Conservation (phyloP, 1,140 invertebrate genomes). For the Megathymus violae region DNA sequence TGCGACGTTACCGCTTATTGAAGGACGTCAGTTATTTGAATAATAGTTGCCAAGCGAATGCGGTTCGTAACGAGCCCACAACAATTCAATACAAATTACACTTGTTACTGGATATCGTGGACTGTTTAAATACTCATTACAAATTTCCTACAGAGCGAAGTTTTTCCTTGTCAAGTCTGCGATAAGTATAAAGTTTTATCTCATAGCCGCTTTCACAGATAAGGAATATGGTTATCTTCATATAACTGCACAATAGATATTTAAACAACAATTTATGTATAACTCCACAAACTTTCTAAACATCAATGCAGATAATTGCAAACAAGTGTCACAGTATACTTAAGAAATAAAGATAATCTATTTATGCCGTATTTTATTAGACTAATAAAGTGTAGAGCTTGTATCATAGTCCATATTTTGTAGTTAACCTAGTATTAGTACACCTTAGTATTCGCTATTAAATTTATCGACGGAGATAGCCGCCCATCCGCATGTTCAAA, state of each 20-base stretch:
- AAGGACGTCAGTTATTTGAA: too few species aligned
- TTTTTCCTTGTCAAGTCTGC: too few species aligned
- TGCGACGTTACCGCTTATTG: too few species aligned
- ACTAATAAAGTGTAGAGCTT: not conserved
- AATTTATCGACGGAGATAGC: conserved; percentile 4
- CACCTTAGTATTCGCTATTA: not conserved
- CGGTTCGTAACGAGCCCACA: too few species aligned
- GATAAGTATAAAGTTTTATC: too few species aligned
- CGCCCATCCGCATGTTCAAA: too few species aligned
- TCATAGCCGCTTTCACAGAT: conserved; percentile 3
- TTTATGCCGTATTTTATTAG: not conserved
- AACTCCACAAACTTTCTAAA: conserved; percentile 7
- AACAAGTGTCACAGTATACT: not conserved
- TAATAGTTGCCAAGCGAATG: too few species aligned
- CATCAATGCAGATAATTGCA: not conserved
- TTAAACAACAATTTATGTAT: not conserved
- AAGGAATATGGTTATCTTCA: not conserved
- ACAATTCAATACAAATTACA: too few species aligned
- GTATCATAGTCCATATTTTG: not conserved
- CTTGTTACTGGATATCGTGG: too few species aligned
- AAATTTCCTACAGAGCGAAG: too few species aligned
- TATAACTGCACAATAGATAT: not conserved
- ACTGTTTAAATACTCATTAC: too few species aligned
- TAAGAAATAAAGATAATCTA: conserved; percentile 3
- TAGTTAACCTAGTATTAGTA: conserved; percentile 2